A percentile compares a stretch with the other conserved stretches of the same genome.
These are phyloP conservation scores for Criorhina ranunculi DNA, from an alignment of 2,888 invertebrate species.

Conservation along the genomic window DNA sequence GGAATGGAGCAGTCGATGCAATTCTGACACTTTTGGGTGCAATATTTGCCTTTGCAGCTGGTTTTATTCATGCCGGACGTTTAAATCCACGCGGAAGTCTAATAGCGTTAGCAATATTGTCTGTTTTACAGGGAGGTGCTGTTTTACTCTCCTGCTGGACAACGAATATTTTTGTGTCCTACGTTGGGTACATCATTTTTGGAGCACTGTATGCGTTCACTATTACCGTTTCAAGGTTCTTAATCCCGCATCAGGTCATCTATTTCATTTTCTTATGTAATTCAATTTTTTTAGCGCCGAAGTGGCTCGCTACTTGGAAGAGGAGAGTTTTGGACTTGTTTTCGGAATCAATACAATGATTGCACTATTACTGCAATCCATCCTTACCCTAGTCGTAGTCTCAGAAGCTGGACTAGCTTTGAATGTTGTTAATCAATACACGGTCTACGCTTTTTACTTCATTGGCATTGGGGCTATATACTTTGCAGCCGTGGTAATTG, in stretches of 20 bases:
- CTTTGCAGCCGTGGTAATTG: conserved; percentile 79
- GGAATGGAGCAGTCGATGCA: conserved; percentile 94
- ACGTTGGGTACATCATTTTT: conserved; percentile 90
- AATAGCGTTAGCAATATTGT: conserved; percentile 84
- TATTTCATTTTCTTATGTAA: not conserved
- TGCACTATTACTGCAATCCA: conserved; percentile 91
- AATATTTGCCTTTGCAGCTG: conserved; percentile 86
- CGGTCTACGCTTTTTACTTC: conserved; percentile 83
- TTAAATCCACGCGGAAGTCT: conserved; percentile 84
- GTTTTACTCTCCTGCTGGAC: conserved; percentile 86
- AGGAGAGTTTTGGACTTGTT: conserved; percentile 94
- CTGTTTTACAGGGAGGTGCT: conserved; percentile 86
- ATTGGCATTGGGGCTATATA: conserved; percentile 81
- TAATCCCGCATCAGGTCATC: not conserved
- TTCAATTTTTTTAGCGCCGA: conserved; percentile 88
- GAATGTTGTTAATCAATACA: conserved; percentile 80
- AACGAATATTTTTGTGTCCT: conserved; percentile 88
- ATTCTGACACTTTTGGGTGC: conserved; percentile 89
- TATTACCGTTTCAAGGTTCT: conserved; percentile 82
- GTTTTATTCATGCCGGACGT: conserved; percentile 82
- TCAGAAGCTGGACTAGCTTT: conserved; percentile 81
- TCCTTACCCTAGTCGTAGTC: conserved; percentile 87
- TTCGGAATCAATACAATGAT: conserved; percentile 95
- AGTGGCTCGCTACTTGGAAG: conserved; percentile 91
- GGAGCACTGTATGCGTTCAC: conserved; percentile 91